These are phyloP conservation scores for Netelia melanura DNA, from an alignment of 2,888 invertebrate genomes.

Conservation along the genomic window DNA sequence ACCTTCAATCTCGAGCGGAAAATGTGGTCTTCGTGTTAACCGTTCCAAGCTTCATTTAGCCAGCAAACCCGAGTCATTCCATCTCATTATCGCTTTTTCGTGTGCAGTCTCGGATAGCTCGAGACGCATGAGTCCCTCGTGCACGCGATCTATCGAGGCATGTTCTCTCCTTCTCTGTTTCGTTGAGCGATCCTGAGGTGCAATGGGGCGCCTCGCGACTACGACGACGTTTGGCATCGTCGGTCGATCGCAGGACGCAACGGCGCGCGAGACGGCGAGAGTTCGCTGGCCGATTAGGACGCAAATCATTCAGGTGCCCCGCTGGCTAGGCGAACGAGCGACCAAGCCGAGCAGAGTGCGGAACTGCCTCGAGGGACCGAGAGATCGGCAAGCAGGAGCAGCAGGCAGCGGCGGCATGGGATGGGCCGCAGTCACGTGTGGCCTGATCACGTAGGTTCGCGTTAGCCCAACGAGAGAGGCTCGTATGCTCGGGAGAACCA, in stretches of 20 bases:
- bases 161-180: conserved; percentile 9
- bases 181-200: conserved; percentile 37
- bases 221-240: conserved; percentile 48
- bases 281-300: conserved; percentile 81
- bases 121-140: conserved; percentile 35
- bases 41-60: conserved; percentile 31
- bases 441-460: conserved; percentile 78
- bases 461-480: conserved; percentile 73
- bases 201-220: conserved; percentile 40
- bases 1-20: not conserved
- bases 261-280: conserved; percentile 59
- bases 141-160: conserved; percentile 59
- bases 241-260: conserved; percentile 46
- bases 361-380: conserved; percentile 42
- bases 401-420: conserved; percentile 70
- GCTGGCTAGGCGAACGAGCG: conserved; percentile 74
- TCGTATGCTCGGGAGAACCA: conserved; percentile 61
- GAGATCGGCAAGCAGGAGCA: not conserved
- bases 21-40: conserved; percentile 36
- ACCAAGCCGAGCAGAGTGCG: conserved; percentile 47
- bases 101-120: conserved; percentile 16
- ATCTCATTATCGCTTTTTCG: conserved; percentile 40
- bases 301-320: conserved; percentile 80
- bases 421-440: conserved; percentile 83
- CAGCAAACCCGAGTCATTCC: conserved; percentile 49